Base-by-base conservation (phyloP, 2,888 invertebrate genomes). In the Drosophila paranaensis region DNA sequence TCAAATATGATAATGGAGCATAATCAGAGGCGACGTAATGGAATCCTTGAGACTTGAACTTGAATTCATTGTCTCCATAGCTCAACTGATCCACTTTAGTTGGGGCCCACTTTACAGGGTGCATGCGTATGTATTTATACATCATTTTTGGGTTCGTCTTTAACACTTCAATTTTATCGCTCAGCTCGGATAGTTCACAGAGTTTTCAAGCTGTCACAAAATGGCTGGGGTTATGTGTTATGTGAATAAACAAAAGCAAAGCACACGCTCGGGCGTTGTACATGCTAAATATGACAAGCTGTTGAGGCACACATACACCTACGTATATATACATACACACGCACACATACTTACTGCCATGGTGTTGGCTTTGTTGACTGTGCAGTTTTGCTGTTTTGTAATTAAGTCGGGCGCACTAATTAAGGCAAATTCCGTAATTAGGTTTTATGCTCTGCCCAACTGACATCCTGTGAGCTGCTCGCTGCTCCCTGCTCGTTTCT, bases 381-480 rank as follows among this genome's bases (percentile, higher is more conserved):
- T 80, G 66, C 66, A 74, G 72, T 76, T 74, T 82, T 40, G 64
- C 68, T 55, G 78, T 74, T 74, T 76, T 74, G 70, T 82, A 84
- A 83, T 83, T 88, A 88, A 84, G 79, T 81, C 68, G 70, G 69
- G 82, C 68, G 69, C 40, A 71, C 81, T 81, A 89, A 89, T 87
- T 83, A 79, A 78, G 65, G 71, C 76, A 79, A 68, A 83, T 69
- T 76, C 55, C 57, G 67, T 79, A 88, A 88, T 88, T 76, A 76
- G 81, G 68, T 78, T 83, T 73, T 70, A 70, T 68, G 63, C 60
- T 70, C 42, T 48, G 57, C 37, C 55, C 65, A 77, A 53, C 69
- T 63, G 67, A 50, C 55, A 60, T 6, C 33, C 48, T 14, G 42
- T 25, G 40, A 0, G 20, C 20, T n/a, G 13, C 16, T 4, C 8